Evolutionary conservation across 2,113 vertebrate genomes (phyloP), one percentile per base, ranked within the genome.

Genomic region (Globicephala melas): DNA sequence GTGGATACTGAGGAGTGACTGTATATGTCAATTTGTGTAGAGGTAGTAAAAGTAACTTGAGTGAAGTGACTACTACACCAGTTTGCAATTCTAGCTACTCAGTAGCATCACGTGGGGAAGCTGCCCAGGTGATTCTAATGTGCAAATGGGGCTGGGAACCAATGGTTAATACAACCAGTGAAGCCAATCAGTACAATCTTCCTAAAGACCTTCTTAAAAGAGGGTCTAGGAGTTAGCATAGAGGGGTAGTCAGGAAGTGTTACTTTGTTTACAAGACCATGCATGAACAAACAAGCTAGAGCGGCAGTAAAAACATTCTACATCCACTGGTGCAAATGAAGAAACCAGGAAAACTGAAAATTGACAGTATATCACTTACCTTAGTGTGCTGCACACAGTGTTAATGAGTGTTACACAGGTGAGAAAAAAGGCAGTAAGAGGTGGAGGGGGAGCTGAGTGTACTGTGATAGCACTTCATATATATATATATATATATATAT

Each of bases 211-310:
- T 85, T 73, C n/a, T 53, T 53, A 53, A 53, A 53, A 74, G 36
- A 26, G 41, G 33, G 41, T 91, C 92, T 77, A 74, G 50, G 60
- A 74, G 21, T 86, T 93, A 71, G 14, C 73, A 89, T 25, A 28
- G 55, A 81, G 13, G 71, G 8, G 6, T 53, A 36, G 26, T 84
- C 12, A 92, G 36, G 41, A 94, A 65, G 15, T 82, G 53, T 90
- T 88, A 50, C 31, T 70, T 63, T 60, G 9, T 73, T 83, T 55
- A 36, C 6, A 44, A 94, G n/a, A 85, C 28, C 15, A 20, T 38
- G n/a, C 33, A 41, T 74, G 65, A 96, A 80, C 80, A 79, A 97
- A 76, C 26, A 68, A 95, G n/a, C 58, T 63, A 83, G 21, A 68
- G 31, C 3, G 94, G 25, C 58, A 63, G 44, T 79, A 21, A 67